Evolutionary conservation across 2,113 vertebrate species (phyloP).

Genomic region (Leucopsar rothschildi): DNA sequence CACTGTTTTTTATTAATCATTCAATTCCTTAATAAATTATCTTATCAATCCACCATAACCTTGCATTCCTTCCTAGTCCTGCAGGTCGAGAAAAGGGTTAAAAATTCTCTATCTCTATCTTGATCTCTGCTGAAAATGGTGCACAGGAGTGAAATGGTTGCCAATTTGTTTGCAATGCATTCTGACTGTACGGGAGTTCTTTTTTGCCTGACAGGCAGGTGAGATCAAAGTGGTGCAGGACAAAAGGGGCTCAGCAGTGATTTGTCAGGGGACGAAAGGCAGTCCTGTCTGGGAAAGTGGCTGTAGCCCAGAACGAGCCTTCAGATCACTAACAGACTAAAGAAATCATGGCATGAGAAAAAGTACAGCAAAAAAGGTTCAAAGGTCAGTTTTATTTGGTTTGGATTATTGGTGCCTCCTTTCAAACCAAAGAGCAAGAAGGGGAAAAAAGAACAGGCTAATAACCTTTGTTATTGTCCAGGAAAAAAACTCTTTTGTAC

Average conservation of each 20-base stretch:
- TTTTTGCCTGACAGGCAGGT: slow-evolving; percentile 91
- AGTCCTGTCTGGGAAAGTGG: slow-evolving; percentile 84
- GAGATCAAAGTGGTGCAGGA: slow-evolving; percentile 89
- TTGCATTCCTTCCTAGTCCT: not conserved
- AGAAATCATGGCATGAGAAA: slow-evolving; percentile 91
- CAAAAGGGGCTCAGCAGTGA: slow-evolving; percentile 92
- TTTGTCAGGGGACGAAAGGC: slow-evolving; percentile 93
- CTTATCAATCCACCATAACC: not conserved
- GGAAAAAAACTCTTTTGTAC: slow-evolving; percentile 79
- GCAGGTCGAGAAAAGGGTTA: slow-evolving; percentile 63
- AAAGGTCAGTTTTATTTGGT: slow-evolving; percentile 94
- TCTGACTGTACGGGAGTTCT: slow-evolving; percentile 89
- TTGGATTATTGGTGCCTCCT: slow-evolving; percentile 88
- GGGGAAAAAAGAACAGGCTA: slow-evolving; percentile 79
- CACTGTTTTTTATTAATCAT: not conserved
- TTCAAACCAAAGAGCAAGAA: slow-evolving; percentile 75
- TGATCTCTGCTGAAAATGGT: slow-evolving; percentile 70
- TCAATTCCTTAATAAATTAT: not conserved
- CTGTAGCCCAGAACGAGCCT: slow-evolving; percentile 81
- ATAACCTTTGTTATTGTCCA: slow-evolving; percentile 84
- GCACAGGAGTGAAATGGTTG: slow-evolving; percentile 80
- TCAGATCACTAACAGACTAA: slow-evolving; percentile 88
- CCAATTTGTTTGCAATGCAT: slow-evolving; percentile 90
- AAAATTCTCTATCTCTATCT: slow-evolving; percentile 60
- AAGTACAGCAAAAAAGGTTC: slow-evolving; percentile 95